These are phyloP conservation scores for Hipparchia sbordonii DNA, from an alignment of 2,888 invertebrate genomes.

Conservation along the genomic window DNA sequence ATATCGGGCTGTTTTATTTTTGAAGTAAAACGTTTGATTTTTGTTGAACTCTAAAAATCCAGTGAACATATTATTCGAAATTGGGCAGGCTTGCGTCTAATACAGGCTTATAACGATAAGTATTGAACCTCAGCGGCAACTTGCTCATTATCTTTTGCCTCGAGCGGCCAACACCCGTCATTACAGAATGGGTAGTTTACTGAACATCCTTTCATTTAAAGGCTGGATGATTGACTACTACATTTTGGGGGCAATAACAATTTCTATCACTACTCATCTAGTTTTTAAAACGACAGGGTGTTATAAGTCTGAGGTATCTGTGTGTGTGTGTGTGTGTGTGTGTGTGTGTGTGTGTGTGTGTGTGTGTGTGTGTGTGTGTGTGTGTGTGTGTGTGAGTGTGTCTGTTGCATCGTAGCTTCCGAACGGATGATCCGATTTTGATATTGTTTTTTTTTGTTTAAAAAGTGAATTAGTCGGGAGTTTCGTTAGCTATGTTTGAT, in stretches of 20 bases:
- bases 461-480: no score
- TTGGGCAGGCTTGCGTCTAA: conserved; percentile 33
- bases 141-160: conserved; percentile 33
- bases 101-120: conserved; percentile 34
- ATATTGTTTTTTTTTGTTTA: no score
- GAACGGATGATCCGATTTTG: no score
- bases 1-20: not conserved
- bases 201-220: conserved; percentile 18
- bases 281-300: no score
- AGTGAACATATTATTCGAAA: conserved; percentile 37
- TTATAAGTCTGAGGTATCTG: no score
- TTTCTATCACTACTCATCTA: not conserved
- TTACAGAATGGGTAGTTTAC: conserved; percentile 26
- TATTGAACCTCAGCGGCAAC: conserved; percentile 32
- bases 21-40: not conserved
- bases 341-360: no score
- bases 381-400: no score
- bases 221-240: conserved; percentile 6
- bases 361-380: no score
- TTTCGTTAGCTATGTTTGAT: no score
- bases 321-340: no score
- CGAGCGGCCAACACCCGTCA: conserved; percentile 28
- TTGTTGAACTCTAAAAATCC: conserved; percentile 33
- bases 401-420: no score
- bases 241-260: conserved; percentile 2